Conservation (phyloP, 2,888 invertebrate genomes). For the Lysandra bellargus region DNA sequence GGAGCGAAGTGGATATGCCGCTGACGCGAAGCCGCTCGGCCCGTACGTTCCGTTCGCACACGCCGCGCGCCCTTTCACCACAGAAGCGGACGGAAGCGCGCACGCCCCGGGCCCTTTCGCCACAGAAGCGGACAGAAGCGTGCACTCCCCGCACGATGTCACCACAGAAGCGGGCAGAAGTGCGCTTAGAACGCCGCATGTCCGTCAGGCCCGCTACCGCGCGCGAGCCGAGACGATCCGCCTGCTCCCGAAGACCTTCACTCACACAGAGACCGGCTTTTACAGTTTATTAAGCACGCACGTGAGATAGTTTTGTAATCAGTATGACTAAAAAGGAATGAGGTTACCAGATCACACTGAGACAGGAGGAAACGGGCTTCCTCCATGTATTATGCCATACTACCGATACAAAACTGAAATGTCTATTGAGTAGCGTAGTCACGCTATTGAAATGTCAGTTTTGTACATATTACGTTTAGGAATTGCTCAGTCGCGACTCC, state of each 20-base stretch:
- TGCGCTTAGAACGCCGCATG: conserved; percentile 51
- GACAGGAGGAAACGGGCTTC: too few relatives aligned
- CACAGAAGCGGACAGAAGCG: conserved; percentile 52
- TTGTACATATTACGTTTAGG: too few relatives aligned
- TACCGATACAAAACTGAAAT: too few relatives aligned
- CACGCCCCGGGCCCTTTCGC: conserved; percentile 47
- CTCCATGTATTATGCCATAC: too few relatives aligned
- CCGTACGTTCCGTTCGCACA: conserved; percentile 55
- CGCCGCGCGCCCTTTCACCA: conserved; percentile 52
- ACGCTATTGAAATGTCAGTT: too few relatives aligned
- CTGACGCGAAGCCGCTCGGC: conserved; percentile 67
- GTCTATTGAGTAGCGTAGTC: too few relatives aligned
- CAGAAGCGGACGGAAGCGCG: conserved; percentile 53
- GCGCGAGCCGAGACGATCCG: conserved; percentile 56
- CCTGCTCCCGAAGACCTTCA: conserved; percentile 60
- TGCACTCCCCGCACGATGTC: conserved; percentile 48
- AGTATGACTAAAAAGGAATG: not conserved
- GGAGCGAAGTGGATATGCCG: conserved; percentile 63
- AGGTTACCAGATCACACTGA: too few relatives aligned
- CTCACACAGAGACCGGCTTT: conserved; percentile 72
- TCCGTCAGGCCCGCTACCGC: conserved; percentile 62
- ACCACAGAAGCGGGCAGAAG: conserved; percentile 50
- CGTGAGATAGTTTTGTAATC: not conserved
- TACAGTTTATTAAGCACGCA: conserved; percentile 58
- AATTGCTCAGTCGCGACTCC: too few relatives aligned